Base-by-base conservation (phyloP, 2,113 vertebrate genomes). In the Prunella himalayana region DNA sequence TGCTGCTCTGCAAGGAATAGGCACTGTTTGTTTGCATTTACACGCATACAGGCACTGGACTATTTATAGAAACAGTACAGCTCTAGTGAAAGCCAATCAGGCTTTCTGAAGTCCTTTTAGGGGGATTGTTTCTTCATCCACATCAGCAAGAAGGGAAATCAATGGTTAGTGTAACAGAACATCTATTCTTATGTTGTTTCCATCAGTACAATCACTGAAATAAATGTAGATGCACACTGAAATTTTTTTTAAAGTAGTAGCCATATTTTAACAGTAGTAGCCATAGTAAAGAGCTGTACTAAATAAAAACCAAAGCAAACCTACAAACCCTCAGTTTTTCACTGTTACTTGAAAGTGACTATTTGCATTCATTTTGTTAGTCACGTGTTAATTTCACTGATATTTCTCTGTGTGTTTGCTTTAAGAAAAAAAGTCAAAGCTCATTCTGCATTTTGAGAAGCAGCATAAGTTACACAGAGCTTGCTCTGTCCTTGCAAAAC, bases 81-180 rank as follows among this genome's bases (percentile, higher is more conserved):
- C 84, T 91, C 88, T 77, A 73, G 83, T 70, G 83, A 95, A 97
- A 97, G 79, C 79, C 65, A 94, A 4, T 88, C 86, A 90, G 68
- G 68, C 71, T 91, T 88, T 70, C 81, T 90, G 35, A 72, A 64
- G 69, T 68, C 86, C 50, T 94, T 76, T 72, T 64, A 88, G 82
- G 66, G 91, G 53, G 18, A 18, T 75, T 89, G 25, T 80, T 95
- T 73, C 69, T 80, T 47, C 57, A 82, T 56, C 44, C 6, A 19
- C 75, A 77, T 82, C 50, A 56, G 47, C 53, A 85, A 71, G 66
- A 89, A 78, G 28, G 37, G 53, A 93, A 87, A 81, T 82, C 51
- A 45, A 39, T 91, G 45, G 33, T 89, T 87, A 61, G 53, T 65
- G 19, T 61, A 51, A 89, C 80, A 83, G 70, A 91, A 59, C 33